Evolutionary conservation across 1,140 invertebrate species (phyloP).

Genomic region (Calycopis cecrops): DNA sequence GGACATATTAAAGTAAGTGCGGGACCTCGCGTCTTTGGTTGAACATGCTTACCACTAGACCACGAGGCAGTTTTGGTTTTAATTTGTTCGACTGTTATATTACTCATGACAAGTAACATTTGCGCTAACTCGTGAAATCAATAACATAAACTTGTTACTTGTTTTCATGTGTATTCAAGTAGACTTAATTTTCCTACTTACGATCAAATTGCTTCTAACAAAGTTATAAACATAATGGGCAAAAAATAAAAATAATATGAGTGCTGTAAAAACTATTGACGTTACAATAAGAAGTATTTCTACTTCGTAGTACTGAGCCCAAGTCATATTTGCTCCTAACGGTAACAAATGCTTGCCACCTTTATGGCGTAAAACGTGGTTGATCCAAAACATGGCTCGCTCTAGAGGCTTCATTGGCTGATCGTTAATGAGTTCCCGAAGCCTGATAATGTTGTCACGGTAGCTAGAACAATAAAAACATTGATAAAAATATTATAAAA

Average conservation of each 20-base stretch:
- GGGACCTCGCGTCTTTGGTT: no score
- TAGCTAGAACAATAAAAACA: background rate
- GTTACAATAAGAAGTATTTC: background rate
- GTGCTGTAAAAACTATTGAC: no score
- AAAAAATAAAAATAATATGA: background rate
- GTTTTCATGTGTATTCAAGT: no score
- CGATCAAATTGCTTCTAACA: background rate
- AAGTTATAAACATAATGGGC: background rate
- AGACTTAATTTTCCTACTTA: background rate
- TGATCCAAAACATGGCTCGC: background rate
- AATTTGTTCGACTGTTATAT: no score
- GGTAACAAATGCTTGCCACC: background rate
- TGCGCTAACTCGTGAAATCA: no score
- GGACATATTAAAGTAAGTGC: no score
- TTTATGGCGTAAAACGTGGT: background rate
- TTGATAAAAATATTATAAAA: background rate
- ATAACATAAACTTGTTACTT: no score
- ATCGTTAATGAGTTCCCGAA: background rate
- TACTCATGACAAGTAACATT: no score
- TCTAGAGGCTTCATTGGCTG: background rate
- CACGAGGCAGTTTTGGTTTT: no score
- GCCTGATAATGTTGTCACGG: background rate
- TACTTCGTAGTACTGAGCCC: background rate
- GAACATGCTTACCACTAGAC: no score
- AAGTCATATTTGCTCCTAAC: background rate